phyloP scores from a whole-genome alignment of 2,888 invertebrate species.

The Arge pagana region DNA sequence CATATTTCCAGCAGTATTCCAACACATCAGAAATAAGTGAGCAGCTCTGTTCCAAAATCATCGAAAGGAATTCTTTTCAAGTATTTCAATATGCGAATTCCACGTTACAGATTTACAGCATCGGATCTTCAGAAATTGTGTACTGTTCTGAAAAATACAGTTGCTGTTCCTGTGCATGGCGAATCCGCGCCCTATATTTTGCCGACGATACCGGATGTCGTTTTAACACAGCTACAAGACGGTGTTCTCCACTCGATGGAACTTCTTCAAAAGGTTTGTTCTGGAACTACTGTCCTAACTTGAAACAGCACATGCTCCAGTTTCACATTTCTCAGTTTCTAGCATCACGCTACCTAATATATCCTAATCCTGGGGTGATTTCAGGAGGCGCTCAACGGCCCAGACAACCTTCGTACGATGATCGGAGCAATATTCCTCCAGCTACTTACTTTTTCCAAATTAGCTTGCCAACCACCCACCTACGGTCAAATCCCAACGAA shows the following conservation, averaged over 20 bases:
- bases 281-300: no score
- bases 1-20: conserved; percentile 94
- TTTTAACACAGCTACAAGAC: conserved; percentile 82
- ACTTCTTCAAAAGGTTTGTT: conserved; percentile 76
- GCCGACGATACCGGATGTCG: conserved; percentile 77
- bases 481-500: conserved; percentile 64
- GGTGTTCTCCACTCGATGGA: conserved; percentile 86
- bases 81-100: background rate
- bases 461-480: conserved; percentile 69
- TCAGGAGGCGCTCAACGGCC: conserved; percentile 65
- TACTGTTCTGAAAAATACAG: conserved; percentile 73
- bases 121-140: conserved; percentile 82
- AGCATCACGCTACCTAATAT: conserved; percentile 3
- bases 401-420: conserved; percentile 66
- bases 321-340: background rate
- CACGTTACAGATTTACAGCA: conserved; percentile 63
- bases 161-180: conserved; percentile 79
- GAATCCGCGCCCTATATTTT: conserved; percentile 83
- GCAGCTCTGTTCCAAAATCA: conserved; percentile 36
- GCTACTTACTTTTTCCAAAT: conserved; percentile 69
- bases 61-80: background rate
- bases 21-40: conserved; percentile 79
- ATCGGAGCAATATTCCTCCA: conserved; percentile 72
- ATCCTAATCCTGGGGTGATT: conserved; percentile 31
- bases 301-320: no score